These are phyloP conservation scores for Acanthiza pusilla DNA, from an alignment of 2,797 vertebrate species.

Conservation along the genomic window DNA sequence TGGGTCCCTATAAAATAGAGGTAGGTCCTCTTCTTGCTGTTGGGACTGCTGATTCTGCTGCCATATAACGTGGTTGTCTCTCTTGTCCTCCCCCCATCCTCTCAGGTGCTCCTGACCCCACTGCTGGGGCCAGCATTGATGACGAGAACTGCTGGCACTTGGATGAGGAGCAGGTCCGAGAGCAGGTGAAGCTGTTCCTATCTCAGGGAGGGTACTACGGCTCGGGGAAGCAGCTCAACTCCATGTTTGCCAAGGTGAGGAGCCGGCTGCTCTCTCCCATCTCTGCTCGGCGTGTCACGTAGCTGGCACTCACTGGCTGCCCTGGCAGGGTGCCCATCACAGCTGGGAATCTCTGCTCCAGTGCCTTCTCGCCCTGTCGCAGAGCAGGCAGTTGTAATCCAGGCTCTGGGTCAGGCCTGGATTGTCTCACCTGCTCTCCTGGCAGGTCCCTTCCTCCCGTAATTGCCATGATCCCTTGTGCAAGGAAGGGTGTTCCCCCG, in stretches of 20 bases:
- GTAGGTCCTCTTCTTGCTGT: not conserved
- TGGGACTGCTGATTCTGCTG: not conserved
- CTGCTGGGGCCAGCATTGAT: constrained; percentile 94
- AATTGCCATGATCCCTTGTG: accelerated
- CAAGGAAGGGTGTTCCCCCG: not conserved
- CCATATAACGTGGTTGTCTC: not conserved
- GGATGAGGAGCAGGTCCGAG: constrained; percentile 95
- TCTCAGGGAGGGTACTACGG: constrained; percentile 97
- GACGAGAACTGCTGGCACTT: constrained; percentile 99
- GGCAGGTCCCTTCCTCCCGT: not conserved
- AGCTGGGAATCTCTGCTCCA: constrained; percentile 55
- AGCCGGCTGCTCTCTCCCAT: not conserved
- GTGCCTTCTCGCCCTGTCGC: not conserved
- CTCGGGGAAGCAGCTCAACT: constrained; percentile 97
- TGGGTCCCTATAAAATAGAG: not conserved
- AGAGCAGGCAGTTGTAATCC: not conserved
- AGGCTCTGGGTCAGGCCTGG: constrained; percentile 24
- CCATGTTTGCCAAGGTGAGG: constrained; percentile 94
- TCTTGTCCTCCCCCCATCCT: not conserved
- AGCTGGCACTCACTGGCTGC: not conserved
- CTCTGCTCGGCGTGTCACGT: not conserved
- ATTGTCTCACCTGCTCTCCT: not conserved
- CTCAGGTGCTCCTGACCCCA: constrained; percentile 93
- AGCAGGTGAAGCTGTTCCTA: constrained; percentile 97
- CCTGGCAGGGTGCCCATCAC: constrained; percentile 26